Base-by-base conservation (phyloP, 2,888 invertebrate species). In the Protophormia terraenovae region DNA sequence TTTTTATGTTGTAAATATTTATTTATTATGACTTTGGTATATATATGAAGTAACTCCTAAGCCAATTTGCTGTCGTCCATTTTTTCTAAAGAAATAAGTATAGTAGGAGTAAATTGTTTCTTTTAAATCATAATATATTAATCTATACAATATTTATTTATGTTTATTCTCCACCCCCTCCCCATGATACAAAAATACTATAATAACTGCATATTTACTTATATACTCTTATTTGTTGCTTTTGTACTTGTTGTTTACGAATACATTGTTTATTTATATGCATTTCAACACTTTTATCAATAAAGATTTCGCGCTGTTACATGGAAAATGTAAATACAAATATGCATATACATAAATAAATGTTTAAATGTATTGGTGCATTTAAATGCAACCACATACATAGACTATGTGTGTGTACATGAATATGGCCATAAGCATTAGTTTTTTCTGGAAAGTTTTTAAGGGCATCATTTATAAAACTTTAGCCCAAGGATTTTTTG, bases 401-500 rank as follows among this genome's bases (percentile, higher is more conserved):
- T 8, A 47, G 7, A 45, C 7, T 7, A n/a, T 45, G 45, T 10
- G 8, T 16, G 6, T 16, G 8, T 16, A 29, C n/a, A 32, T 58
- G 10, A n/a, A 58, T 19, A 60, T 60, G 60, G 19, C 53, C 53
- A 24, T 24, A 53, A 53, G 24, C 53, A 24, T 53, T 53, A 24
- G 24, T 29, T 19, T 47, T 67, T 38, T 35, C 12, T 41, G 41
- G 35, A 2, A 55, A 72, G 58, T 55, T 72, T 72, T 72, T 58
- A 55, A 41, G 41, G 58, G 53, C 55, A 72, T 72, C 55, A 55
- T 72, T 72, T 72, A 58, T 72, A 41, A 58, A 72, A 53, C 38
- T 55, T 72, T 41, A 58, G 55, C 58, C 41, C 41, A 58, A 72
- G 55, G 71, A 16, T 55, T 58, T 29, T 38, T 22, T 22, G 22